phyloP scores from a whole-genome alignment of 2,797 vertebrate genomes.

The Artibeus jamaicensis region DNA sequence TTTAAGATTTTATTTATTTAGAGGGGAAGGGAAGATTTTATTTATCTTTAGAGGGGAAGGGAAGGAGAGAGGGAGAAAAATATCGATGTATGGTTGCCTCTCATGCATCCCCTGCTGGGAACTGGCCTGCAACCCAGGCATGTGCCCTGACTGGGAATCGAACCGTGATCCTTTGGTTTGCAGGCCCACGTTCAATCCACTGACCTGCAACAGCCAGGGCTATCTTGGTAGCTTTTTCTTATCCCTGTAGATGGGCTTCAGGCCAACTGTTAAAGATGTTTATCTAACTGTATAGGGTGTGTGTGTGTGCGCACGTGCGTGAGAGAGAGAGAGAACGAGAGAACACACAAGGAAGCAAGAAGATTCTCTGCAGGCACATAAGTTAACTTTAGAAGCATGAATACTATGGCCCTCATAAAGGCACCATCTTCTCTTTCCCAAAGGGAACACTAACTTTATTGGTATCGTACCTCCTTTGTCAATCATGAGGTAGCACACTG shows the following conservation, averaged over 20 bases:
- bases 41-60: too few relatives aligned
- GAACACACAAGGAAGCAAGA: background rate
- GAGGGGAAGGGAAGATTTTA: too few relatives aligned
- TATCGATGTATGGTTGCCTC: too few relatives aligned
- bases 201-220: too few relatives aligned
- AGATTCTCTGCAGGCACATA: background rate
- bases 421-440: background rate
- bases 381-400: background rate
- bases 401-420: background rate
- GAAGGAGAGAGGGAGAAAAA: too few relatives aligned
- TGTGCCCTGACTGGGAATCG: too few relatives aligned
- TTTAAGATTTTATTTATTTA: background rate
- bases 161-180: too few relatives aligned
- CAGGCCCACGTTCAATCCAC: too few relatives aligned
- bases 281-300: background rate
- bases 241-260: background rate
- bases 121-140: too few relatives aligned
- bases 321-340: background rate
- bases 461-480: background rate
- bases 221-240: background rate
- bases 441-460: constrained; percentile 6
- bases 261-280: background rate
- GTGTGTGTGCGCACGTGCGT: background rate
- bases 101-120: too few relatives aligned
- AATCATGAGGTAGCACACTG: background rate